A percentile compares a stretch with the other conserved stretches of the same genome.
Conservation (phyloP, 2,113 vertebrate species). For the Circaetus cinerascens region DNA sequence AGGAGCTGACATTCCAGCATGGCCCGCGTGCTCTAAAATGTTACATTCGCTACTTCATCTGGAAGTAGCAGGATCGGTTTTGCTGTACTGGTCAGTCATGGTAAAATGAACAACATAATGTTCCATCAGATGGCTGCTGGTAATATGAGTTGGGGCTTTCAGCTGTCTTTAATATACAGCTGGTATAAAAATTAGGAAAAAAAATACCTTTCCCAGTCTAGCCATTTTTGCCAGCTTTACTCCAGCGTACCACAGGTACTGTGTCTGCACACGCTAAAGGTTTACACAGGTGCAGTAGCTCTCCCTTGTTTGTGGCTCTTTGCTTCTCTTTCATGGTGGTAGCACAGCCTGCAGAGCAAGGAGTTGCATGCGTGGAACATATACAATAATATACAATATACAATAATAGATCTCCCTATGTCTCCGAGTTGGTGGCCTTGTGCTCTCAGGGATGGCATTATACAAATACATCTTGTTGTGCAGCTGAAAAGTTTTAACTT, state of each 20-base stretch:
- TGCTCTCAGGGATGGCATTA: neutral
- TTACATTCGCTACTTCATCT: neutral
- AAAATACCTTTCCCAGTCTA: neutral
- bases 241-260: neutral
- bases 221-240: neutral
- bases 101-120: neutral
- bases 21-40: neutral
- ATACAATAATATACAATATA: neutral
- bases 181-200: neutral
- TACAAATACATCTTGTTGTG: neutral
- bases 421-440: neutral
- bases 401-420: neutral
- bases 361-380: accelerated
- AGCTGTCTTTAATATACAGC: neutral
- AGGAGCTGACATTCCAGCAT: no score
- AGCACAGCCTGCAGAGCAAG: neutral
- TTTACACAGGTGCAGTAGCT: neutral
- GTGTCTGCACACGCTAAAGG: neutral
- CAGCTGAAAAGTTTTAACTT: neutral
- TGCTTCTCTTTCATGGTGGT: neutral
- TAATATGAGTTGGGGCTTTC: neutral
- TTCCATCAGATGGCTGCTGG: neutral
- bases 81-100: neutral
- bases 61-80: neutral
- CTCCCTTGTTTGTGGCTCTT: neutral